phyloP scores from a whole-genome alignment of 2,797 vertebrate species.

The Acanthornis magna region DNA sequence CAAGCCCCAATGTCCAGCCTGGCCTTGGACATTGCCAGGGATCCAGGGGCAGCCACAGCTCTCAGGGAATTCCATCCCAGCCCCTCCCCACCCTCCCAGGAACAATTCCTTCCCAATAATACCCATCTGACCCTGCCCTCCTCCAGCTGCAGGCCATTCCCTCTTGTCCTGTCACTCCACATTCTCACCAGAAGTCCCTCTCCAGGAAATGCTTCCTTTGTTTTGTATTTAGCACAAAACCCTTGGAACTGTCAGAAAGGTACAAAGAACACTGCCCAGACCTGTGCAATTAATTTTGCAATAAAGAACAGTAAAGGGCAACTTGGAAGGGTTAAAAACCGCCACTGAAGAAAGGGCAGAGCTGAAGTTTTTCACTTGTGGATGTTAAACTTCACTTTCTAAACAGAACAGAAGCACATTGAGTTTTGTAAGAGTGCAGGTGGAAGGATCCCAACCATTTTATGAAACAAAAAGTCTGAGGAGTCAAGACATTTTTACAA shows the following conservation, averaged over 20 bases:
- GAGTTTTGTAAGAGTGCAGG: accelerated
- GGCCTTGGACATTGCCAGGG: background rate
- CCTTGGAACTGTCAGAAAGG: background rate
- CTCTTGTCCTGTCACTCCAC: too few species aligned
- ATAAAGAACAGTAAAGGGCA: background rate
- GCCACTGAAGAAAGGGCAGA: background rate
- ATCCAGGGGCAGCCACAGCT: background rate
- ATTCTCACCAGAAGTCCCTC: background rate
- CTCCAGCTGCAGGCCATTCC: background rate
- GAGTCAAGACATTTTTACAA: background rate
- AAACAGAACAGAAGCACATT: background rate
- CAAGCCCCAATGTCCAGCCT: background rate
- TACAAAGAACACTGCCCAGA: background rate
- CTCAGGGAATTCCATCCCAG: background rate
- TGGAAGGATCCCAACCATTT: background rate
- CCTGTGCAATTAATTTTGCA: background rate
- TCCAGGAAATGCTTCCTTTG: background rate
- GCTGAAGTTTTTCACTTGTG: background rate
- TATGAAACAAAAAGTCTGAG: background rate
- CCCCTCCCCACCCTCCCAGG: background rate
- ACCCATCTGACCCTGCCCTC: accelerated
- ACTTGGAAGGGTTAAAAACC: background rate
- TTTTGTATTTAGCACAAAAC: background rate
- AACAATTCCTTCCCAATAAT: background rate
- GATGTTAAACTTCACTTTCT: background rate